Evolutionary conservation across 1,140 invertebrate genomes (phyloP).

Genomic region (Hycleus cichorii): DNA sequence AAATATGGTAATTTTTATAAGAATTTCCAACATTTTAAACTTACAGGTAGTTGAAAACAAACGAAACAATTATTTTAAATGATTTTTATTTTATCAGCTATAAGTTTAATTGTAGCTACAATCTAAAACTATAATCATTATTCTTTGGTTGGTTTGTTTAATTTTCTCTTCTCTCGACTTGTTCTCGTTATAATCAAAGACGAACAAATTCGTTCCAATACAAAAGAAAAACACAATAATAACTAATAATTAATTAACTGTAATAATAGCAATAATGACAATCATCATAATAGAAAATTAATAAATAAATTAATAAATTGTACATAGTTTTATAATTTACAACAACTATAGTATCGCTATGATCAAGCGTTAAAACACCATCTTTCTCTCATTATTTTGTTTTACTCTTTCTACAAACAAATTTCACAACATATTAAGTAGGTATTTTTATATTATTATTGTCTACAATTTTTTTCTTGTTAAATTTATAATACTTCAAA

Average conservation of each 20-base stretch:
- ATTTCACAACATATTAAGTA: constrained; percentile 22
- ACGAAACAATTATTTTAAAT: constrained; percentile 4
- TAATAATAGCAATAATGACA: constrained; percentile 14
- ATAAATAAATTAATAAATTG: constrained; percentile 19
- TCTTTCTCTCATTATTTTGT: constrained; percentile 3
- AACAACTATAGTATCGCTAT: constrained; percentile 25
- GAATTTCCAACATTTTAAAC: too few species aligned
- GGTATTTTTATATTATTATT: constrained; percentile 13
- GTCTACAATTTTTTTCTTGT: constrained; percentile 33
- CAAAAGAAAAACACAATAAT: background rate
- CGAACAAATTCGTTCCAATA: background rate
- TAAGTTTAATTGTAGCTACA: constrained; percentile 27
- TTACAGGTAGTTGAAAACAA: too few species aligned
- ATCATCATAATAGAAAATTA: constrained; percentile 8
- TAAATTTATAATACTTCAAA: background rate
- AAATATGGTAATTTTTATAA: too few species aligned
- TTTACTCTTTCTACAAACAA: constrained; percentile 18
- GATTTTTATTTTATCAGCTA: constrained; percentile 28
- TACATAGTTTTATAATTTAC: constrained; percentile 21
- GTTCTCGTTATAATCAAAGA: too few species aligned
- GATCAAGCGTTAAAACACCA: constrained; percentile 25
- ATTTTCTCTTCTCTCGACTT: too few species aligned
- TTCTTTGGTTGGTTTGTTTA: constrained; percentile 22
- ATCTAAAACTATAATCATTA: constrained; percentile 32
- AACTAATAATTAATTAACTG: background rate